Percentiles rank a stretch among this genome's conserved stretches.
Evolutionary conservation across 2,888 invertebrate genomes (phyloP).

Genomic region (Uropetala carovei): DNA sequence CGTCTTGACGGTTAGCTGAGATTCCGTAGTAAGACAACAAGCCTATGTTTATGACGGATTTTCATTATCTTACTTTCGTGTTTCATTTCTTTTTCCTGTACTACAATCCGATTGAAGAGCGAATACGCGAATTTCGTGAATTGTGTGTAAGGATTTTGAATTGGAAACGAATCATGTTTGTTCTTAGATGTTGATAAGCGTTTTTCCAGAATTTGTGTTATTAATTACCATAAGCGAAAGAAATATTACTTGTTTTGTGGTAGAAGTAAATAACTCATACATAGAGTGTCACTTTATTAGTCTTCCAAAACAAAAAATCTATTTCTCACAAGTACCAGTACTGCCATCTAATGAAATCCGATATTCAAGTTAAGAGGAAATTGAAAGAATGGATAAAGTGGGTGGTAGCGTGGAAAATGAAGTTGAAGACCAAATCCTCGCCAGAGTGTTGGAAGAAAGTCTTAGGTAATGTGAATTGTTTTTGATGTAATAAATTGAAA

Average conservation of each 20-base stretch:
- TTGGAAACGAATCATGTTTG: too few species aligned
- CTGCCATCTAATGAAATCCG: constrained; percentile 34
- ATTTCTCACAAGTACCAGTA: neutral
- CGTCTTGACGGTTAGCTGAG: neutral
- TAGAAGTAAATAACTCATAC: too few species aligned
- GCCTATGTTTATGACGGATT: constrained; percentile 14
- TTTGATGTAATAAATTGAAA: neutral
- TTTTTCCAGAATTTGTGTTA: too few species aligned
- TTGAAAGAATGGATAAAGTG: constrained; percentile 37
- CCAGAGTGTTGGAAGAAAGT: constrained; percentile 65
- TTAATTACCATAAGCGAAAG: too few species aligned
- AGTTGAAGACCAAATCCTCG: constrained; percentile 55
- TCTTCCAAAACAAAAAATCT: neutral
- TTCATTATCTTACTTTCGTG: neutral
- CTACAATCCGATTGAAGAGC: neutral
- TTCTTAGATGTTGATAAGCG: too few species aligned
- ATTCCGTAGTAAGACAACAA: neutral
- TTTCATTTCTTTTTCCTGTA: neutral
- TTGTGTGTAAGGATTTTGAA: too few species aligned
- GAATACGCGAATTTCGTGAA: neutral
- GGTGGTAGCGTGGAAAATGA: constrained; percentile 47
- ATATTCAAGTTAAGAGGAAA: neutral
- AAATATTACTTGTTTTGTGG: too few species aligned
- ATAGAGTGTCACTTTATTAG: too few species aligned
- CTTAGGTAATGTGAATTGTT: neutral